Base-by-base conservation (phyloP, 2,797 vertebrate species). In the Rhinogobio ventralis region DNA sequence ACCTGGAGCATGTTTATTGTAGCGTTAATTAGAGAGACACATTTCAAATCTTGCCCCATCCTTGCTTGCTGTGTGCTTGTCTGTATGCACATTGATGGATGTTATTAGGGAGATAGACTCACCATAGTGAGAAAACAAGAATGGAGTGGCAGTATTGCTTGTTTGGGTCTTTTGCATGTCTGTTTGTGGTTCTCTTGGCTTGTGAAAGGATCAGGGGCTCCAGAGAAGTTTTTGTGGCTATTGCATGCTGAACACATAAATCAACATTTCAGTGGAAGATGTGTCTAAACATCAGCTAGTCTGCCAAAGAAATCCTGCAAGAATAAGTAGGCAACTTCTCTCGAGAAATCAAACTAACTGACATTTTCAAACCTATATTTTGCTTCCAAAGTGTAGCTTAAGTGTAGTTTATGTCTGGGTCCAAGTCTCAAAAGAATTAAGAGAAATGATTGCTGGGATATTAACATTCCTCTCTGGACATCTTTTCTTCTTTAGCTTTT, bases 401-500 rank as follows among this genome's bases (percentile, higher is more conserved):
- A 66, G 53, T 68, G 53, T 39, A 67, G 60, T 73, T 86, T 72
- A 77, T 82, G 85, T 55, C 55, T 79, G 57, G 60, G 49, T 74
- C 57, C 25, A 83, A 45, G 49, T 83, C 76, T 68, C 51, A 7
- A 30, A 11, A 67, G 64, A 60, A 46, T 68, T 71, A 45, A 68
- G 39, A 71, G 14, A 19, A 68, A 62, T 45, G 45, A 84, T 62
- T 71, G 11, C 67, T 30, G 68, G 53, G 28, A 83, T 66, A 66
- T 83, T 73, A 79, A 33, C 39, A 64, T 71, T 69, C 49, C n/a
- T 53, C 64, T 79, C 46, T 78, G 20, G 60, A 39, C 25, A 62
- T 30, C 57, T 73, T 73, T 76, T 64, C 74, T 67, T 86, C 51
- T 83, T 75, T 79, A 36, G 60, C 39, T 46, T 42, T 84, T 76